phyloP scores from a whole-genome alignment of 1,140 invertebrate species.

The Ruditapes philippinarum region DNA sequence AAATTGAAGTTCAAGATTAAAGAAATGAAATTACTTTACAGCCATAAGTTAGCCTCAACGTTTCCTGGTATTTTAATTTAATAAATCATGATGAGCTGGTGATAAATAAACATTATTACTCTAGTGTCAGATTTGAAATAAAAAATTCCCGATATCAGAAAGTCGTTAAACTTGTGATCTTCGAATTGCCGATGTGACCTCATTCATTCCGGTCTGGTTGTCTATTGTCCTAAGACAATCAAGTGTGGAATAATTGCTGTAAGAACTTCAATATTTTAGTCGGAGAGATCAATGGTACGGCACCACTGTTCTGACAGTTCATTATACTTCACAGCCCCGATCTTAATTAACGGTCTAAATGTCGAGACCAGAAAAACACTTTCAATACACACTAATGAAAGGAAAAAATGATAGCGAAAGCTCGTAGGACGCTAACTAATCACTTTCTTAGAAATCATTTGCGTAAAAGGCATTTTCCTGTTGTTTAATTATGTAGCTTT shows the following conservation, averaged over 20 bases:
- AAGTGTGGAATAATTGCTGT: constrained; percentile 59
- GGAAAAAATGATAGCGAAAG: constrained; percentile 56
- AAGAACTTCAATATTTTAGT: constrained; percentile 69
- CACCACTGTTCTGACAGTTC: constrained; percentile 64
- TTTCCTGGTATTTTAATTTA: no score
- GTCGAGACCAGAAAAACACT: constrained; percentile 65
- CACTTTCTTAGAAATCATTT: constrained; percentile 70
- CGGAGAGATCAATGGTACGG: constrained; percentile 55
- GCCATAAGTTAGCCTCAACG: no score
- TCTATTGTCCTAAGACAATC: constrained; percentile 64
- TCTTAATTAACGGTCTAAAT: constrained; percentile 69
- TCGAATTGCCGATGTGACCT: constrained; percentile 14
- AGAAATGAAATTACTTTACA: no score
- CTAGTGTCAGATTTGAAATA: no score
- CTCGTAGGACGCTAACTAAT: constrained; percentile 62
- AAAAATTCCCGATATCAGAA: not conserved
- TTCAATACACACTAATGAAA: constrained; percentile 68
- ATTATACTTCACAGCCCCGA: constrained; percentile 65
- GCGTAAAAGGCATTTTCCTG: constrained; percentile 69
- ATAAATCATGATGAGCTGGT: no score
- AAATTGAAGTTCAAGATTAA: no score
- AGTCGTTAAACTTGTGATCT: not conserved
- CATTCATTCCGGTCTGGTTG: constrained; percentile 24
- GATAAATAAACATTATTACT: no score
- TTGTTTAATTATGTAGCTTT: constrained; percentile 68